Base-by-base conservation (phyloP, 2,888 invertebrate genomes). In the Watsonalla cultraria region DNA sequence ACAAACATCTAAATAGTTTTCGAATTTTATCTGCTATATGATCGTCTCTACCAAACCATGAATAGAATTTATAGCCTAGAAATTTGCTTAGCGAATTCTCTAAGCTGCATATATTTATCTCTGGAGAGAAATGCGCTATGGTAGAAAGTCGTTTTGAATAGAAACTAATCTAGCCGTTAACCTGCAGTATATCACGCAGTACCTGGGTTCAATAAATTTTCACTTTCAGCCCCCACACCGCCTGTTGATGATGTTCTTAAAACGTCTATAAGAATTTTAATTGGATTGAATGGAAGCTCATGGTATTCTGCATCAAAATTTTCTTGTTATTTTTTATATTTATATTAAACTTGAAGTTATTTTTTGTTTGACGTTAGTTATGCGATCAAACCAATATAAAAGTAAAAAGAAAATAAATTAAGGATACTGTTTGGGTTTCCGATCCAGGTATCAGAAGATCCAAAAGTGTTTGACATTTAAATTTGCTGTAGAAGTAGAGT, bases 101-200 rank as follows among this genome's bases (percentile, higher is more conserved):
- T 62, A 60, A 51, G 62, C 59, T 65, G 70, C 65, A 65, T 66
- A 64, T 60, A 74, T 66, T 75, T 76, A 72, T 70, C 71, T 78
- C 68, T 59, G 59, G 61, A 63, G 78, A 79, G 79, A 84, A 82
- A 84, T 81, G 80, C 65, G 58, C 70, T 62, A 70, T 58, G 62
- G 57, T 85, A 84, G 88, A 89, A 88, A 87, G 89, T 78, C 65
- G 73, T 72, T 84, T 82, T 82, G 80, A 86, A 84, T 86, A 81
- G 80, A 84, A 82, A 85, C 78, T 79, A 76, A 82, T 83, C 78
- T 80, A 76, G 78, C 77, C 79, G 76, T 79, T 78, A 79, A 75
- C 77, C 72, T 70, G 74, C 68, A 76, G 74, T 79, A 79, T 82
- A 82, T 80, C 76, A 78, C 76, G 71, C 65, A 73, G 72, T 65